These are phyloP conservation scores for Clusia tigrina DNA, from an alignment of 2,888 invertebrate genomes.

Conservation along the genomic window DNA sequence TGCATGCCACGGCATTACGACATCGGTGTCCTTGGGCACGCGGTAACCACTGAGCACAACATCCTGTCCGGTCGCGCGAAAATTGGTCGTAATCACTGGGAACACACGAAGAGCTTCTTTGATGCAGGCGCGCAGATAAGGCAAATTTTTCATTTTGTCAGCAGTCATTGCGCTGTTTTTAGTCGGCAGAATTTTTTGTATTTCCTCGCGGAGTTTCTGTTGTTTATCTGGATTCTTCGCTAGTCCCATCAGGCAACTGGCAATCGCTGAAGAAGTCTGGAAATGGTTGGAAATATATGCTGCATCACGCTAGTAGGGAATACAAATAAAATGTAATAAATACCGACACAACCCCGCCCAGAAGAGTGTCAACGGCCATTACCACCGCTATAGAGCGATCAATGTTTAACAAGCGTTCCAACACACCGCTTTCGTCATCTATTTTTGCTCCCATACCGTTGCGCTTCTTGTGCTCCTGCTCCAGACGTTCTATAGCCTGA, in stretches of 20 bases:
- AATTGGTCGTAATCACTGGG: conserved; percentile 69
- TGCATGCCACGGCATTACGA: conserved; percentile 46
- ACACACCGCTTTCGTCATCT: conserved; percentile 62
- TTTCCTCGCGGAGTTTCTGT: conserved; percentile 70
- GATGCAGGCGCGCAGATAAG: conserved; percentile 76
- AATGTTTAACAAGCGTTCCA: conserved; percentile 66
- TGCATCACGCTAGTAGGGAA: neutral
- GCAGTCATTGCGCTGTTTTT: conserved; percentile 64
- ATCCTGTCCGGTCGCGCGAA: conserved; percentile 67
- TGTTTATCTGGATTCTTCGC: conserved; percentile 74
- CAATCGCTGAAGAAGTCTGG: conserved; percentile 64
- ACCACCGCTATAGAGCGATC: conserved; percentile 40
- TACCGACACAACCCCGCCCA: conserved; percentile 48
- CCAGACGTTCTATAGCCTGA: conserved; percentile 51
- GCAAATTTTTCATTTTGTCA: conserved; percentile 65
- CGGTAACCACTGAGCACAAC: conserved; percentile 71
- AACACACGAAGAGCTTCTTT: conserved; percentile 75
- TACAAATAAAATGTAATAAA: conserved; percentile 9
- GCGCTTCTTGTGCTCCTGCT: conserved; percentile 29
- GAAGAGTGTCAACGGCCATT: conserved; percentile 45
- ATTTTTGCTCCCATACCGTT: neutral
- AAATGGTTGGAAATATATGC: conserved; percentile 31
- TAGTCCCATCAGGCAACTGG: conserved; percentile 69
- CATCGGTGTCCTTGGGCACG: conserved; percentile 72
- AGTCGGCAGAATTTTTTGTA: conserved; percentile 63